Evolutionary conservation across 92 coral and sea anemone species (phyloP), one percentile per base, ranked within the genome.

Genomic region (Blastomussa wellsi): DNA sequence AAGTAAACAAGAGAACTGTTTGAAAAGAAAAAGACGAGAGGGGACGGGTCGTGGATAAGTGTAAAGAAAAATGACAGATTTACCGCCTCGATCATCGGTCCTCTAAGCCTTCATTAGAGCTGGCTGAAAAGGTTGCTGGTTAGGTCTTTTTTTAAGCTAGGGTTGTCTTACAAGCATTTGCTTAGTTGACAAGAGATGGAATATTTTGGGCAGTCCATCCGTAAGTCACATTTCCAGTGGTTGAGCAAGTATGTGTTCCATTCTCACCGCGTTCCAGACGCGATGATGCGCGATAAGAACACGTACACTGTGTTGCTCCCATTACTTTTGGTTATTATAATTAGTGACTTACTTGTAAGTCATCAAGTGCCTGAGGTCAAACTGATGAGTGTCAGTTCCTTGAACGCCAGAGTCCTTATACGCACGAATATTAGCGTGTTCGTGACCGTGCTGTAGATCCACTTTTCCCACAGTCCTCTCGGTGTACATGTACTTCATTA

Each of bases 301-400:
- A 24, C 33, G n/a, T 17, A 28, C 79, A 13, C 47, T 47, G 3
- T n/a, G 41, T 36, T 37, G 76, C 4, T 24, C 15, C 49, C 10
- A 28, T n/a, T n/a, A n/a, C n/a, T n/a, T n/a, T n/a, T n/a, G n/a
- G n/a, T n/a, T n/a, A n/a, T n/a, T n/a, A n/a, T n/a, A 44, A 60
- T 22, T 10, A 15, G 44, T 24, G 8, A 83, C 88, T 78, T 75
- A 92, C 95, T 72, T 89, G 89, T 88, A 82, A 32, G 87, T 81
- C 90, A 80, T 86, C 55, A 94, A 85, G 13, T 90, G 60, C 59
- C 84, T 81, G 31, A 92, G 82, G 31, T 92, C 91, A 65, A 67
- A 93, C 57, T 76, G 78, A 31, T 86, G 79, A 38, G 76, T 90
- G 41, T 94, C 95, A 47, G 88, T 86, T 55, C 95, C 95, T 47